A percentile compares a stretch with the other conserved stretches of the same genome.
phyloP scores from a whole-genome alignment of 2,797 vertebrate species.

The Anableps anableps region DNA sequence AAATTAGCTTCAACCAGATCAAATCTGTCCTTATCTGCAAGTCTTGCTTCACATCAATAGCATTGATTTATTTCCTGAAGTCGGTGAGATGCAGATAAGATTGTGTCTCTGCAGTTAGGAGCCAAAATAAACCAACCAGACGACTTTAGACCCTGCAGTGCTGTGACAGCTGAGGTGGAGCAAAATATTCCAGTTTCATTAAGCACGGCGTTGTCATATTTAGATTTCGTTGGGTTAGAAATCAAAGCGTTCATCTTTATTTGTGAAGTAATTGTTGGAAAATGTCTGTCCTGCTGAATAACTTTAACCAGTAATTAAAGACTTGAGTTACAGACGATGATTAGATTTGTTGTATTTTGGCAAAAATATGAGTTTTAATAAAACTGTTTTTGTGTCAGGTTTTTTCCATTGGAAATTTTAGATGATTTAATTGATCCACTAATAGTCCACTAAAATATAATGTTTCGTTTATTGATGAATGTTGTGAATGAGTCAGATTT shows the following conservation, averaged over 20 bases:
- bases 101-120: not conserved
- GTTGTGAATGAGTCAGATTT: too few relatives aligned
- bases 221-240: not conserved
- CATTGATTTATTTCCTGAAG: constrained; percentile 1
- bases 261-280: not conserved
- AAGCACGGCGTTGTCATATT: not conserved
- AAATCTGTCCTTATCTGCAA: not conserved
- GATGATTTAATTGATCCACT: not conserved
- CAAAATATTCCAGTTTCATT: not conserved
- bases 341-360: not conserved
- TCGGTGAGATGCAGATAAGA: not conserved
- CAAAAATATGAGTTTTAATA: not conserved
- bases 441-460: not conserved
- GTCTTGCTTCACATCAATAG: not conserved
- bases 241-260: not conserved
- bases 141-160: not conserved
- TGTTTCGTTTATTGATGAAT: too few relatives aligned
- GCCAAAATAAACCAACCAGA: not conserved
- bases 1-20: not conserved
- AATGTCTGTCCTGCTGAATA: not conserved
- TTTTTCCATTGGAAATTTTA: not conserved
- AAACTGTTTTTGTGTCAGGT: not conserved
- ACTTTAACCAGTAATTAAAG: not conserved
- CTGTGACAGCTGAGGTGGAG: not conserved
- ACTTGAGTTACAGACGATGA: not conserved